Conservation (phyloP, 2,113 vertebrate species). For the Larimichthys polyactis region DNA sequence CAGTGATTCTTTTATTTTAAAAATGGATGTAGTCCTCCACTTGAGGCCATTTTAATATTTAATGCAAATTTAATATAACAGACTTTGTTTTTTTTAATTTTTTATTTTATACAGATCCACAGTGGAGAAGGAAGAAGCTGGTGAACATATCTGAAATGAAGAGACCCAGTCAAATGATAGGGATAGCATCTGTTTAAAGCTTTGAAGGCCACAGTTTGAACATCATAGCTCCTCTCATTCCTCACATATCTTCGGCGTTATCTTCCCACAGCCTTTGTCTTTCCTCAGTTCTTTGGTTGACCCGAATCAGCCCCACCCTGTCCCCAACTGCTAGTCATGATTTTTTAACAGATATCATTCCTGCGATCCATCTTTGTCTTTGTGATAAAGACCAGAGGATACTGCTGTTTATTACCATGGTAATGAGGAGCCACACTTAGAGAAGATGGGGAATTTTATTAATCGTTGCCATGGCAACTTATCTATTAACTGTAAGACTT, state of each 20-base stretch:
- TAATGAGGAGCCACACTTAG: constrained; percentile 65
- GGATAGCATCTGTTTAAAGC: constrained; percentile 41
- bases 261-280: constrained; percentile 44
- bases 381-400: constrained; percentile 47
- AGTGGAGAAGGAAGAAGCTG: constrained; percentile 20
- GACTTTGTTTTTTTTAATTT: constrained; percentile 14
- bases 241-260: constrained; percentile 47
- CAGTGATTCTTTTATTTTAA: constrained; percentile 38
- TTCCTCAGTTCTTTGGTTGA: constrained; percentile 49
- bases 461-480: constrained; percentile 58
- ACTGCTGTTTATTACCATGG: constrained; percentile 64
- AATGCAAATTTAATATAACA: constrained; percentile 53
- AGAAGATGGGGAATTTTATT: constrained; percentile 58
- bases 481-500: constrained; percentile 41
- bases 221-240: constrained; percentile 45
- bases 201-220: constrained; percentile 57
- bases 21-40: constrained; percentile 41
- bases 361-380: constrained; percentile 56
- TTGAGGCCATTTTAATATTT: constrained; percentile 63
- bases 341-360: constrained; percentile 42
- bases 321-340: background rate
- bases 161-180: background rate
- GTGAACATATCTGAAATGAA: constrained; percentile 46
- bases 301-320: background rate
- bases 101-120: constrained; percentile 1